Evolutionary conservation across 2,888 invertebrate genomes (phyloP).

Genomic region (Azorinus chamasolen): DNA sequence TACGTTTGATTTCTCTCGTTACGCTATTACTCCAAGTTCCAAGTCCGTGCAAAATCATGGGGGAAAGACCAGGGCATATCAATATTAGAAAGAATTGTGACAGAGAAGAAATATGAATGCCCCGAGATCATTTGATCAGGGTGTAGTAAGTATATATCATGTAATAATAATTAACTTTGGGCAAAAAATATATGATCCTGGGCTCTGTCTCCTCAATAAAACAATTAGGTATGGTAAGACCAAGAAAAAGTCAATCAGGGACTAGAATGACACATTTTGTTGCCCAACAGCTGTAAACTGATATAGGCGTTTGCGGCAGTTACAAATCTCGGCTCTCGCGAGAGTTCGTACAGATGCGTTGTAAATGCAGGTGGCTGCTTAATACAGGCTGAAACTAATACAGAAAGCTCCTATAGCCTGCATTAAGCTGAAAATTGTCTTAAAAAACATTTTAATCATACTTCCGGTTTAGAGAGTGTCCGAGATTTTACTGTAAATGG

Average conservation of each 20-base stretch:
- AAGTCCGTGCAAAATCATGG: too few relatives aligned
- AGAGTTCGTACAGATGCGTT: conserved; percentile 3
- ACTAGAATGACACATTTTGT: conserved; percentile 9
- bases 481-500: too few relatives aligned
- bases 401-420: not conserved
- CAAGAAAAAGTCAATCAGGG: conserved; percentile 6
- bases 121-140: conserved; percentile 7
- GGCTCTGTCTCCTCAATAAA: conserved; percentile 6
- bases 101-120: conserved; percentile 9
- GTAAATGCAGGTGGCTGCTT: conserved; percentile 8
- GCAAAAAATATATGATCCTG: conserved; percentile 9
- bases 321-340: conserved; percentile 7
- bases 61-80: too few relatives aligned
- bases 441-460: conserved; percentile 4
- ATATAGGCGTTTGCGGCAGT: conserved; percentile 7
- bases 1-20: too few relatives aligned
- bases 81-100: conserved; percentile 6
- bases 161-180: conserved; percentile 9
- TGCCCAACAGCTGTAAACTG: conserved; percentile 4
- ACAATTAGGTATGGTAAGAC: conserved; percentile 9
- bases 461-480: too few relatives aligned
- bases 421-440: conserved; percentile 7
- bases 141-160: conserved; percentile 9
- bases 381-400: conserved; percentile 7
- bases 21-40: too few relatives aligned